These are phyloP conservation scores for Zaprionus inermis DNA, from an alignment of 1,140 invertebrate species.

Conservation along the genomic window DNA sequence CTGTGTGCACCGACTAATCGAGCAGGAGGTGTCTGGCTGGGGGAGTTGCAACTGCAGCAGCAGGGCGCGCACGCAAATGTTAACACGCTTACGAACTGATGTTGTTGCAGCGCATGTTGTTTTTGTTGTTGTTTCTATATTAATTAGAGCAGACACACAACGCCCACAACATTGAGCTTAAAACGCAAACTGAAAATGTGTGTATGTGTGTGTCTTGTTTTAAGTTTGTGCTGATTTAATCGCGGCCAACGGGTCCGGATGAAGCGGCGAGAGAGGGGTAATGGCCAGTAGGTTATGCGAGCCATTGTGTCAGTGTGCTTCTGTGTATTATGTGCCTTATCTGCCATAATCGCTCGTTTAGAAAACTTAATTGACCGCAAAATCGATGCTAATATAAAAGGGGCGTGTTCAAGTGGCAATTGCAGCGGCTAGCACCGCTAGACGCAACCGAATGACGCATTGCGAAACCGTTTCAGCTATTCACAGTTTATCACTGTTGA, in stretches of 20 bases:
- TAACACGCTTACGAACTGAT: conserved; percentile 49
- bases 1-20: conserved; percentile 34
- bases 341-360: conserved; percentile 54
- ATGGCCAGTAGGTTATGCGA: conserved; percentile 19
- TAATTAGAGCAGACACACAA: conserved; percentile 60
- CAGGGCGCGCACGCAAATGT: conserved; percentile 48
- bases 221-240: conserved; percentile 67
- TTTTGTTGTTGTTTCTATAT: conserved; percentile 58
- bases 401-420: conserved; percentile 45
- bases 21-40: conserved; percentile 10
- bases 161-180: conserved; percentile 33
- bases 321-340: conserved; percentile 41
- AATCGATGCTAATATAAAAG: conserved; percentile 58
- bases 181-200: conserved; percentile 39
- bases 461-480: conserved; percentile 17
- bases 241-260: conserved; percentile 20
- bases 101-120: conserved; percentile 22
- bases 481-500: conserved; percentile 37
- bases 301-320: conserved; percentile 23
- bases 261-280: neutral
- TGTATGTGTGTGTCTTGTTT: conserved; percentile 50
- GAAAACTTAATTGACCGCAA: conserved; percentile 73
- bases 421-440: conserved; percentile 9
- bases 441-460: conserved; percentile 47
- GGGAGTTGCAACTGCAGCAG: conserved; percentile 8